phyloP scores from a whole-genome alignment of 2,888 invertebrate species.

The Isoperla grammatica region DNA sequence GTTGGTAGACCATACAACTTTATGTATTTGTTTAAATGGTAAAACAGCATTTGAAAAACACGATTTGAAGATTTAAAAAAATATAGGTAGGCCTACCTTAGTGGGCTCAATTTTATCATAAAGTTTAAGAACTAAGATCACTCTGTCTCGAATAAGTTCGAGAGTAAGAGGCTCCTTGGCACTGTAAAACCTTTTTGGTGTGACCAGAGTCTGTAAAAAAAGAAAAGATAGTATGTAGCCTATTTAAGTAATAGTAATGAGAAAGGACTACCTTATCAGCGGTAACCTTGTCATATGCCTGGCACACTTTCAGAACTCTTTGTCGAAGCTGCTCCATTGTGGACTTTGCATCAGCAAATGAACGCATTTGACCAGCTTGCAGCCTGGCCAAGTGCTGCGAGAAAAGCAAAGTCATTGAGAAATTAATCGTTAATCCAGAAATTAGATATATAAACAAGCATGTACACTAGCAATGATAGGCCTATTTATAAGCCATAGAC shows the following conservation, averaged over 20 bases:
- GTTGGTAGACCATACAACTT: too few species aligned
- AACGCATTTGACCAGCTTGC: constrained; percentile 24
- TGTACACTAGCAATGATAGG: too few species aligned
- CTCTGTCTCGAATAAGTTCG: constrained; percentile 80
- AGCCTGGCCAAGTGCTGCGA: constrained; percentile 23
- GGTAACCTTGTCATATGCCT: constrained; percentile 83
- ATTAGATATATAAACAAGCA: too few species aligned
- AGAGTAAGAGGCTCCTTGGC: constrained; percentile 70
- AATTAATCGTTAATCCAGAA: too few species aligned
- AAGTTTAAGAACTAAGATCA: constrained; percentile 90
- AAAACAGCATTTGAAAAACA: too few species aligned
- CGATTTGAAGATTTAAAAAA: too few species aligned
- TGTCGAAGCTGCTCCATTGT: constrained; percentile 63
- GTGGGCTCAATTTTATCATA: constrained; percentile 94
- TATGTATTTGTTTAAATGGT: too few species aligned
- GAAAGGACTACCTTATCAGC: constrained; percentile 67
- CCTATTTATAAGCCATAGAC: too few species aligned
- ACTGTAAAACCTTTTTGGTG: constrained; percentile 51
- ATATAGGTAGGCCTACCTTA: too few species aligned
- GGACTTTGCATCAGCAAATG: constrained; percentile 48
- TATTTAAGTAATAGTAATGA: constrained; percentile 18
- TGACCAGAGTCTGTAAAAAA: constrained; percentile 40
- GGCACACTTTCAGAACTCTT: constrained; percentile 81
- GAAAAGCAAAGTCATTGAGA: not conserved
- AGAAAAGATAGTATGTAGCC: constrained; percentile 36